phyloP scores from a whole-genome alignment of 1,140 invertebrate genomes.

The Coenobita brevimanus region DNA sequence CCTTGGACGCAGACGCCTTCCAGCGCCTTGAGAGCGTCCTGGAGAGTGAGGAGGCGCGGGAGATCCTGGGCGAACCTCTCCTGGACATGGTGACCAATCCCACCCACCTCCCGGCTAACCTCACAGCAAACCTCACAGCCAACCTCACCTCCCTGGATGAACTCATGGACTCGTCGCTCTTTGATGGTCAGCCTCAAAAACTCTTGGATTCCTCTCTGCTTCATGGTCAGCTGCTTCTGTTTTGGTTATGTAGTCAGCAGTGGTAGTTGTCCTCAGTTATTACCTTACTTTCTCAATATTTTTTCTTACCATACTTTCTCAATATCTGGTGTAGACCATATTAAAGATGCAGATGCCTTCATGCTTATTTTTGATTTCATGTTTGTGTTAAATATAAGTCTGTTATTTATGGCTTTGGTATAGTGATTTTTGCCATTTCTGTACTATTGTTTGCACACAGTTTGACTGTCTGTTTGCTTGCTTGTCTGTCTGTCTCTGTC shows the following conservation, averaged over 20 bases:
- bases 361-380: too few relatives aligned
- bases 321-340: background rate
- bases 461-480: too few relatives aligned
- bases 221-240: background rate
- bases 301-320: background rate
- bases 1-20: constrained; percentile 67
- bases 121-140: constrained; percentile 70
- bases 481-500: too few relatives aligned
- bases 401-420: too few relatives aligned
- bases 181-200: constrained; percentile 30
- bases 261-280: background rate
- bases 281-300: background rate
- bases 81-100: constrained; percentile 64
- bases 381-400: too few relatives aligned
- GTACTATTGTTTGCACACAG: too few relatives aligned
- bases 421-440: too few relatives aligned
- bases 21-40: constrained; percentile 72
- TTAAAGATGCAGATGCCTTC: too few relatives aligned
- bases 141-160: constrained; percentile 75
- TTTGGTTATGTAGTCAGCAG: too few relatives aligned
- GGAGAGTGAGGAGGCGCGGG: constrained; percentile 72
- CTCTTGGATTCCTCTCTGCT: background rate
- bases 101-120: background rate
- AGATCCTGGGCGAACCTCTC: constrained; percentile 70
- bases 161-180: constrained; percentile 71